Conservation (phyloP, 1,140 invertebrate genomes). For the Charaxes varanes region DNA sequence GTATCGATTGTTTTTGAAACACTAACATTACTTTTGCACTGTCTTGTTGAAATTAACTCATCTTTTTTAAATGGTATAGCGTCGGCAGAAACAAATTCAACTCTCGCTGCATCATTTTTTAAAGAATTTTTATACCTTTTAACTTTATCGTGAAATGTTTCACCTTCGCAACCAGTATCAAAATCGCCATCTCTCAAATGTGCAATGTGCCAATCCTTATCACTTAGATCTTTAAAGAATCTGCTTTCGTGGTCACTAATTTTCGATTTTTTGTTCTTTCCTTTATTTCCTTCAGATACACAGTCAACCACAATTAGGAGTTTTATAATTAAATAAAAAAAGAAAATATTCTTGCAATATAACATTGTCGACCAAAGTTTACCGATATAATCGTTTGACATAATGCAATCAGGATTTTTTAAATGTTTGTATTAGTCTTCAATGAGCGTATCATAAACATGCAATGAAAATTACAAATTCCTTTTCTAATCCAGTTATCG, state of each 20-base stretch:
- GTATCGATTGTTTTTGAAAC: conserved; percentile 9
- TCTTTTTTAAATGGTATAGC: conserved; percentile 28
- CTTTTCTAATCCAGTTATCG: too few relatives aligned
- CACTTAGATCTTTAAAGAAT: conserved; percentile 31
- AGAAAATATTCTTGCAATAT: background rate
- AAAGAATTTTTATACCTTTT: conserved; percentile 33
- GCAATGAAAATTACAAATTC: too few relatives aligned
- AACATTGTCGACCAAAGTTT: too few relatives aligned
- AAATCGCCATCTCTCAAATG: conserved; percentile 33
- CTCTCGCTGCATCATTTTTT: conserved; percentile 32
- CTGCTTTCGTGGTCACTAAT: conserved; percentile 15
- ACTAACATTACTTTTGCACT: conserved; percentile 15
- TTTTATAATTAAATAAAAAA: background rate
- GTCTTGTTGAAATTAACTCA: conserved; percentile 21
- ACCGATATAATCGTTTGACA: too few relatives aligned
- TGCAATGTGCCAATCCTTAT: conserved; percentile 42
- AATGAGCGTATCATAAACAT: too few relatives aligned
- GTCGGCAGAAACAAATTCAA: conserved; percentile 44
- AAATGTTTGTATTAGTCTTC: too few relatives aligned
- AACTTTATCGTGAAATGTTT: conserved; percentile 33
- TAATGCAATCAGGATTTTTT: too few relatives aligned
- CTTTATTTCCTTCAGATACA: too few relatives aligned
- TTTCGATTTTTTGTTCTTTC: background rate
- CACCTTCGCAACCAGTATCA: conserved; percentile 20
- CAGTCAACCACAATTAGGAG: too few relatives aligned